Evolutionary conservation across 2,797 vertebrate genomes (phyloP).

Genomic region (Bufotes viridis): DNA sequence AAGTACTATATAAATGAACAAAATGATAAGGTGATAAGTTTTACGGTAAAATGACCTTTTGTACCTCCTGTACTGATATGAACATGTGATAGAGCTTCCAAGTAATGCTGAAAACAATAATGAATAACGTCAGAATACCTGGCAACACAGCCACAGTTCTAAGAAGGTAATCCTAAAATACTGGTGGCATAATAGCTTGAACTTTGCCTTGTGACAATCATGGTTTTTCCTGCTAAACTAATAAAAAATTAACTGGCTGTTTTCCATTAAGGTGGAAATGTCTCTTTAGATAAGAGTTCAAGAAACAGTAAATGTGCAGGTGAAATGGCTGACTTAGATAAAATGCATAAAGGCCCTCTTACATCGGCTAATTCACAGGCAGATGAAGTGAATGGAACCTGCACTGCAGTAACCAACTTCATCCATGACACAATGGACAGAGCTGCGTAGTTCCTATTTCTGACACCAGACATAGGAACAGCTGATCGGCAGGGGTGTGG

Average conservation of each 20-base stretch:
- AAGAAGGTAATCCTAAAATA: slow-evolving; percentile 45
- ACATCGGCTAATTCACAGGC: too few species aligned
- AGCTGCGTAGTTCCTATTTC: too few species aligned
- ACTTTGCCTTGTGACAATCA: slow-evolving; percentile 47
- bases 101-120: slow-evolving; percentile 3
- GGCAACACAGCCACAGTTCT: slow-evolving; percentile 34
- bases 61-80: not conserved
- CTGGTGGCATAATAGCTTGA: slow-evolving; percentile 6
- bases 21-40: not conserved
- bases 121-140: slow-evolving; percentile 19
- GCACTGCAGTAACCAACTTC: too few species aligned
- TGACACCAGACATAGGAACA: too few species aligned
- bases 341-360: not conserved
- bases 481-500: too few species aligned
- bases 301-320: not conserved
- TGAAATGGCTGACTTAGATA: not conserved
- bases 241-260: slow-evolving; percentile 9
- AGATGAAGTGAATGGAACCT: too few species aligned
- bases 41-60: not conserved
- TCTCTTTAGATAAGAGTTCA: not conserved
- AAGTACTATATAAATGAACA: too few species aligned
- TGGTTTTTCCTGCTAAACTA: not conserved
- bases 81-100: not conserved
- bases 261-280: not conserved
- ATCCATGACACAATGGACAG: too few species aligned